Evolutionary conservation across 2,888 invertebrate species (phyloP).

Genomic region (Seira ritae): DNA sequence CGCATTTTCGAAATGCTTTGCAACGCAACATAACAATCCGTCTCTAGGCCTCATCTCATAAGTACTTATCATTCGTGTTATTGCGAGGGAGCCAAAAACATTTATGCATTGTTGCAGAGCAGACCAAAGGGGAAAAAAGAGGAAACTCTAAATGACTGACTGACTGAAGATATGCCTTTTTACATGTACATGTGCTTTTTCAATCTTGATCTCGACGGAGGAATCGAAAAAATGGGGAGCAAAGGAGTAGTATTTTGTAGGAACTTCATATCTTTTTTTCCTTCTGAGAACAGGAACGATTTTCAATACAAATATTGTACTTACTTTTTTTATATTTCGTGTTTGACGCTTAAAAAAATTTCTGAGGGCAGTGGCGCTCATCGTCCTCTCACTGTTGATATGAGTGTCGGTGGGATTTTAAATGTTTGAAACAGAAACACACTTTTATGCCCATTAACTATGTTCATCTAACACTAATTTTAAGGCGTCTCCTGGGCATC

Average conservation of each 20-base stretch:
- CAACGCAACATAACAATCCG: too few relatives aligned
- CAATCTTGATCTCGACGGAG: too few relatives aligned
- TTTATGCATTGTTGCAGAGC: neutral
- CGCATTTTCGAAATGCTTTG: neutral
- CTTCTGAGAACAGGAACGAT: too few relatives aligned
- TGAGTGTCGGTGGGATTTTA: neutral
- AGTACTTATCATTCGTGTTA: too few relatives aligned
- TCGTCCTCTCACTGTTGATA: too few relatives aligned
- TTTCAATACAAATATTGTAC: too few relatives aligned
- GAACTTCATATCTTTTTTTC: neutral
- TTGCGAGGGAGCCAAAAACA: neutral
- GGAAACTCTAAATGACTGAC: neutral
- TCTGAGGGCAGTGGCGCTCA: neutral
- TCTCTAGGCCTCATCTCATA: neutral
- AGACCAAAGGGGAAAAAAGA: neutral
- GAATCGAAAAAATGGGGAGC: too few relatives aligned
- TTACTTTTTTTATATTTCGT: neutral
- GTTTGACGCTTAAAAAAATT: neutral
- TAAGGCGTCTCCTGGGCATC: conserved; percentile 45
- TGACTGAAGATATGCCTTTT: neutral
- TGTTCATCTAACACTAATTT: neutral
- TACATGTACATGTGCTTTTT: neutral
- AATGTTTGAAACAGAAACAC: neutral
- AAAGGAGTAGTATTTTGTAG: too few relatives aligned
- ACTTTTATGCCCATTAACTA: neutral